phyloP scores from a whole-genome alignment of 2,797 vertebrate genomes.

The Melanotaenia pygmaea region DNA sequence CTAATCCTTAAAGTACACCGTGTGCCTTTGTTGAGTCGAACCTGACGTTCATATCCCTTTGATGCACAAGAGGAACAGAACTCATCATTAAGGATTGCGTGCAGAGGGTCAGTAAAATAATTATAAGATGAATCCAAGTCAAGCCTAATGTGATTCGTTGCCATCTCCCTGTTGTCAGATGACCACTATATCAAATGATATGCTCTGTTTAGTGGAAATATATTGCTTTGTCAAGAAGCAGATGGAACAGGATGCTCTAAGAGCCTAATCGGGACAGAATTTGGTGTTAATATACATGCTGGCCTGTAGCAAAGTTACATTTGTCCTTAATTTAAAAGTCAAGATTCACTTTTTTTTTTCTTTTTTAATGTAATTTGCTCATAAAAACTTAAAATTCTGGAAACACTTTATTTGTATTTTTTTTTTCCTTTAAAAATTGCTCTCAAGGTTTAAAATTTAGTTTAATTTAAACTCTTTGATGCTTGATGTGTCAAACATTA shows the following conservation, averaged over 20 bases:
- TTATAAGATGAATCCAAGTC: conserved; percentile 12
- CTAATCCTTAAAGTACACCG: conserved; percentile 53
- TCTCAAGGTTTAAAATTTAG: neutral
- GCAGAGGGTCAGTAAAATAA: conserved; percentile 46
- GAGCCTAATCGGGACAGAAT: neutral
- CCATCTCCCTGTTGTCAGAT: conserved; percentile 41
- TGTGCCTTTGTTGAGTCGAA: conserved; percentile 37
- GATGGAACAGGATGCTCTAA: neutral
- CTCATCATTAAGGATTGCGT: conserved; percentile 26
- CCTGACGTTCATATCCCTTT: conserved; percentile 50
- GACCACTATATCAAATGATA: conserved; percentile 42
- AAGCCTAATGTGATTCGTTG: conserved; percentile 38
- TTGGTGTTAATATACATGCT: neutral
- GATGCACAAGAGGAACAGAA: conserved; percentile 31
- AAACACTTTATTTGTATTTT: neutral
- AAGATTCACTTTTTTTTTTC: neutral
- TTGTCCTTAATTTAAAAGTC: neutral
- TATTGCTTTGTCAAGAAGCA: conserved; percentile 1
- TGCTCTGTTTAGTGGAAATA: conserved; percentile 51
- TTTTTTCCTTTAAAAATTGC: neutral
- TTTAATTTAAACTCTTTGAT: neutral
- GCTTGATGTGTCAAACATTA: neutral
- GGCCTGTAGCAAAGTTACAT: neutral
- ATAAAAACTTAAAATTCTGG: neutral
- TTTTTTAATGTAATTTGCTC: neutral